Percentiles rank a stretch among this genome's conserved stretches.
phyloP scores from a whole-genome alignment of 2,888 invertebrate species.

The Oscheius myriophilus region DNA sequence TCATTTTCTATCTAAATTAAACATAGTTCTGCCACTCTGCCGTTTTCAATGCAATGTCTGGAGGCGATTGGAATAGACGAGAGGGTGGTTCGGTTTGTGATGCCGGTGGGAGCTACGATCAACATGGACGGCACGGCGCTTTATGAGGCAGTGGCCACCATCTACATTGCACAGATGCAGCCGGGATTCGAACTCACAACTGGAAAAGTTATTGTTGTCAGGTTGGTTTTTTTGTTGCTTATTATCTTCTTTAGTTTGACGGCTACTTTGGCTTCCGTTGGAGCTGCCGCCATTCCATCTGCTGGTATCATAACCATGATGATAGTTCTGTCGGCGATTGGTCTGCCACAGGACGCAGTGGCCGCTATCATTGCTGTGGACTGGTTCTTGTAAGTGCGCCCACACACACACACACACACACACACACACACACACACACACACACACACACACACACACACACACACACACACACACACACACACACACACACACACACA shows the following conservation, averaged over 20 bases:
- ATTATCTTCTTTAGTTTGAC: conserved; percentile 90
- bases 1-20: neutral
- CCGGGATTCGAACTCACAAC: conserved; percentile 80
- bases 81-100: conserved; percentile 77
- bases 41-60: conserved; percentile 78
- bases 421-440: neutral
- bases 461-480: no score
- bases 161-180: conserved; percentile 88
- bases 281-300: conserved; percentile 86
- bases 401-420: no score
- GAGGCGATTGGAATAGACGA: conserved; percentile 78
- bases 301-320: conserved; percentile 71
- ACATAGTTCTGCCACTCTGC: conserved; percentile 78
- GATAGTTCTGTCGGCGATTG: conserved; percentile 73
- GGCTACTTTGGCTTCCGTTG: conserved; percentile 94
- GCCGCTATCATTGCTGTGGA: conserved; percentile 73
- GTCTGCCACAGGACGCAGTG: conserved; percentile 73
- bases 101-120: conserved; percentile 76
- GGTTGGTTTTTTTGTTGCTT: conserved; percentile 67
- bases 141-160: conserved; percentile 86
- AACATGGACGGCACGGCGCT: conserved; percentile 80
- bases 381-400: conserved; percentile 73
- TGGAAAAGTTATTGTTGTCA: conserved; percentile 85
- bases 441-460: conserved; percentile 73
- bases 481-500: no score